Evolutionary conservation across 2,888 invertebrate species (phyloP).

Genomic region (Folsomia manolachei): DNA sequence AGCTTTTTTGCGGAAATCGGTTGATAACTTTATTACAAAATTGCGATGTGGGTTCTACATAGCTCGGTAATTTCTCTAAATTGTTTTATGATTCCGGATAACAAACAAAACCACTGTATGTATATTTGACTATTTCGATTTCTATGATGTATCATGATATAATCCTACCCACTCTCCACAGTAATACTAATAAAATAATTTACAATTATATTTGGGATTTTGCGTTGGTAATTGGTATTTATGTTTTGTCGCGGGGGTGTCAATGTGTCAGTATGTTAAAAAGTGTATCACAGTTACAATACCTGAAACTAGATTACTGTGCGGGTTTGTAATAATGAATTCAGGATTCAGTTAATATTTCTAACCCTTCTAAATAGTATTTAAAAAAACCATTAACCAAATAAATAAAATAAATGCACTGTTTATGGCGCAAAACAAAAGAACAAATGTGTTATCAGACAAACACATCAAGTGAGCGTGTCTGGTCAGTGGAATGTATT

Average conservation of each 20-base stretch:
- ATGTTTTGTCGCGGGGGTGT: neutral
- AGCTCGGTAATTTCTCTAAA: neutral
- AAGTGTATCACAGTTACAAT: neutral
- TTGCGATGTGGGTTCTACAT: too few species aligned
- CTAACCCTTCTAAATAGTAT: too few species aligned
- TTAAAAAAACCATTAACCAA: too few species aligned
- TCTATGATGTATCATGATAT: too few species aligned
- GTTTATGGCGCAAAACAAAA: too few species aligned
- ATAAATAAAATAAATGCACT: too few species aligned
- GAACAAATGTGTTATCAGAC: too few species aligned
- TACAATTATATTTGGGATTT: slow-evolving; percentile 5
- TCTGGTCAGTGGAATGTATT: neutral
- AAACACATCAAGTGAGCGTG: too few species aligned
- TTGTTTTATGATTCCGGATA: neutral
- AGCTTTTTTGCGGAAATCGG: too few species aligned
- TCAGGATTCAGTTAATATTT: too few species aligned
- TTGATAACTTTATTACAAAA: neutral
- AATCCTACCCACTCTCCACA: neutral
- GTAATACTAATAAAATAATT: slow-evolving; percentile 1
- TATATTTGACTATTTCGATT: too few species aligned
- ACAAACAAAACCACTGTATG: neutral
- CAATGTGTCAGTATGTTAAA: slow-evolving; percentile 6
- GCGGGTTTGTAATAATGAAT: too few species aligned
- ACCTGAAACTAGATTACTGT: neutral
- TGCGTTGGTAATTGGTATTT: slow-evolving; percentile 3